Base-by-base conservation (phyloP, 2,797 vertebrate genomes). In the Peromyscus eremicus region DNA sequence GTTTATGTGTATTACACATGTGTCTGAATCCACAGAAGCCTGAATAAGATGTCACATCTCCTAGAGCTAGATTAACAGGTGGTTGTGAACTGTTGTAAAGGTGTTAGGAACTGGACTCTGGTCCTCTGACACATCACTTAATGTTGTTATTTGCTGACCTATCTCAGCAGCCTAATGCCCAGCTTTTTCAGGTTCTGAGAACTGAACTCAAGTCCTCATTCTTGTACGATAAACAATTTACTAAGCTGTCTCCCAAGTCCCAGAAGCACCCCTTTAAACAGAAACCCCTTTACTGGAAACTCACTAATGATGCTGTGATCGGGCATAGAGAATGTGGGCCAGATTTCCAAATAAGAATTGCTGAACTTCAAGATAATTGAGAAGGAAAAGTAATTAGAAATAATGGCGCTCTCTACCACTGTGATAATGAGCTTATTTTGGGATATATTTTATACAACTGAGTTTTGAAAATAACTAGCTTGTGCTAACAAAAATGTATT, bases 391-490 rank as follows among this genome's bases (percentile, higher is more conserved):
- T 95, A 91, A 84, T 55, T 89, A 79, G 89, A 40, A 81, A 92
- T 49, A 87, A 89, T 81, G 70, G 70, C 27, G 2, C n/a, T 89
- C 77, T 93, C 49, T 68, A 83, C 57, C 23, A 27, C 7, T 52
- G 52, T 40, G 80, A 29, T 96, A 92, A 95, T 94, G 43, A 89
- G 80, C 75, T 66, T 89, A 60, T 57, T 95, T 70, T 83, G 73
- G 40, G 40, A 91, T 84, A 8, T 23, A 29, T 95, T 92, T 62
- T 75, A 79, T 85, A 62, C n/a, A 91, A 76, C 93, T n/a, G 77
- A 62, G 77, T 93, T 70, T 94, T 70, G 43, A 80, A 94, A 96
- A 92, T 73, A 90, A 84, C 76, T 75, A 14, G 27, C n/a, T 93
- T 82, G 5, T 86, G 64, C 68, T 80, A 92, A 86, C 88, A 92